Evolutionary conservation across 1,140 invertebrate species (phyloP).

Genomic region (Hetaerina americana): DNA sequence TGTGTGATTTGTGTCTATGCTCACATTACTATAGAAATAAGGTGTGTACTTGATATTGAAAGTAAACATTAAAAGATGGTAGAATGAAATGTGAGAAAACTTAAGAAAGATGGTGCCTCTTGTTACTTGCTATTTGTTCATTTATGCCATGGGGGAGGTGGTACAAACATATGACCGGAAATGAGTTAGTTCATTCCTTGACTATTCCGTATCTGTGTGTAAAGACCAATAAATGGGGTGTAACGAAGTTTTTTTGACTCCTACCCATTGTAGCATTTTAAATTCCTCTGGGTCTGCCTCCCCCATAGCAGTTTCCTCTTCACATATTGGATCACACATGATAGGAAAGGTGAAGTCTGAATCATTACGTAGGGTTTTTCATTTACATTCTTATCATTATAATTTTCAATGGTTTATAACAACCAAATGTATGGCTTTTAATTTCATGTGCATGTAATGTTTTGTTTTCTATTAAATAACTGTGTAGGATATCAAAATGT

Average conservation of each 20-base stretch:
- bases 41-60: not conserved
- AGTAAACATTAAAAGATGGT: not conserved
- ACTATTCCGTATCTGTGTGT: not conserved
- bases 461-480: constrained; percentile 1
- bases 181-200: not conserved
- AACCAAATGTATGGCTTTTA: not conserved
- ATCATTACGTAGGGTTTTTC: not conserved
- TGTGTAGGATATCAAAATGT: not conserved
- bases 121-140: not conserved
- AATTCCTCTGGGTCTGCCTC: not conserved
- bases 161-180: not conserved
- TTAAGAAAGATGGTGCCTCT: not conserved
- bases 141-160: not conserved
- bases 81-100: not conserved
- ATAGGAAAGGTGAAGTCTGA: not conserved
- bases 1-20: not conserved
- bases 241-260: not conserved
- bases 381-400: not conserved
- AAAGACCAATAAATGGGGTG: not conserved
- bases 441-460: not conserved
- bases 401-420: not conserved
- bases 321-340: not conserved
- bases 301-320: not conserved
- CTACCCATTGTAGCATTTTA: not conserved
- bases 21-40: not conserved